These are phyloP conservation scores for Squalus acanthias DNA, from an alignment of 2,797 vertebrate genomes.

Conservation along the genomic window DNA sequence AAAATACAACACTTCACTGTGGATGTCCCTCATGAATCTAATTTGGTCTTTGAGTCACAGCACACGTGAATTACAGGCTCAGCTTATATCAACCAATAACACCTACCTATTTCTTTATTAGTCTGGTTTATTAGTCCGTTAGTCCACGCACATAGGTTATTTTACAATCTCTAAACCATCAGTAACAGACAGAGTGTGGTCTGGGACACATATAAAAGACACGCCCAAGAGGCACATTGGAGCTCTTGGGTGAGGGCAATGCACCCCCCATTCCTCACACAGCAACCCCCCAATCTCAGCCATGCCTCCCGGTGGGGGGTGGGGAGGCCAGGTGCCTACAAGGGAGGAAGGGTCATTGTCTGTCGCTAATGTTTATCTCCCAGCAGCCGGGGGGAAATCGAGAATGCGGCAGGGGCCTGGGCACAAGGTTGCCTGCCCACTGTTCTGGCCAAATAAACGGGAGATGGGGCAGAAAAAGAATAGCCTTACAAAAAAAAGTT, in stretches of 20 bases:
- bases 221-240: not conserved
- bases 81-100: not conserved
- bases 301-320: not conserved
- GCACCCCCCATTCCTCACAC: not conserved
- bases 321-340: not conserved
- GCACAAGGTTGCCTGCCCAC: not conserved
- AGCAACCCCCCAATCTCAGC: not conserved
- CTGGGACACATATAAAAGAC: not conserved
- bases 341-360: not conserved
- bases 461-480: not conserved
- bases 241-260: not conserved
- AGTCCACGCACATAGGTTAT: not conserved
- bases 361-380: not conserved
- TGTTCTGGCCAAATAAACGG: not conserved
- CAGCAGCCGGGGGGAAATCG: not conserved
- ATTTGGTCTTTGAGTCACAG: not conserved
- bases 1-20: not conserved
- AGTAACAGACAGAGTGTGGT: not conserved
- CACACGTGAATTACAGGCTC: not conserved
- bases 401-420: not conserved
- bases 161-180: constrained; percentile 10
- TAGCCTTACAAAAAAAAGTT: not conserved
- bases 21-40: not conserved
- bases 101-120: not conserved
- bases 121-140: not conserved